phyloP scores from a whole-genome alignment of 2,113 vertebrate species.

The Leptosomus discolor region DNA sequence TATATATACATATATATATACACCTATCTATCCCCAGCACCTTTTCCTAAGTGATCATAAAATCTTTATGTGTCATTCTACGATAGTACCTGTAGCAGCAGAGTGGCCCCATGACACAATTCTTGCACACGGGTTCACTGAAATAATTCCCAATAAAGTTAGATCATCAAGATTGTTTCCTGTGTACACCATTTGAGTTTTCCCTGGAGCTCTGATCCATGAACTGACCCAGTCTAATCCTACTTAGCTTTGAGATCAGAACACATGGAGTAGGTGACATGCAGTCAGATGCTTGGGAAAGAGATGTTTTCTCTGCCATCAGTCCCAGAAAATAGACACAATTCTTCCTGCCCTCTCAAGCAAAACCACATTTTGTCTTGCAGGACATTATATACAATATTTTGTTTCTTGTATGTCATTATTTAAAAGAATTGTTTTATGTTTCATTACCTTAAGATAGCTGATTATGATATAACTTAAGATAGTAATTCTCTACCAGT shows the following conservation, averaged over 20 bases:
- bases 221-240: not conserved
- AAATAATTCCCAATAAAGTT: constrained; percentile 4
- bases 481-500: not conserved
- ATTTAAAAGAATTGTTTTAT: not conserved
- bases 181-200: not conserved
- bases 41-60: not conserved
- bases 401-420: not conserved
- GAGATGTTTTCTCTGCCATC: not conserved
- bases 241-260: not conserved
- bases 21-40: not conserved
- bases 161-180: not conserved
- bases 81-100: not conserved
- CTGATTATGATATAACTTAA: not conserved
- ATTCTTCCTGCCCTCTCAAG: accelerated
- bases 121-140: not conserved
- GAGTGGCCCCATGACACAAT: not conserved
- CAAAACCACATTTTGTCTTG: not conserved
- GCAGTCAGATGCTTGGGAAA: not conserved
- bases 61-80: not conserved
- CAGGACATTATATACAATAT: not conserved
- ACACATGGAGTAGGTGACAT: not conserved
- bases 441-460: not conserved
- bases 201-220: not conserved
- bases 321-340: not conserved
- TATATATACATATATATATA: not conserved